These are phyloP conservation scores for Ctenochaetus hawaiiensis DNA, from an alignment of 2,797 vertebrate genomes.

Conservation along the genomic window DNA sequence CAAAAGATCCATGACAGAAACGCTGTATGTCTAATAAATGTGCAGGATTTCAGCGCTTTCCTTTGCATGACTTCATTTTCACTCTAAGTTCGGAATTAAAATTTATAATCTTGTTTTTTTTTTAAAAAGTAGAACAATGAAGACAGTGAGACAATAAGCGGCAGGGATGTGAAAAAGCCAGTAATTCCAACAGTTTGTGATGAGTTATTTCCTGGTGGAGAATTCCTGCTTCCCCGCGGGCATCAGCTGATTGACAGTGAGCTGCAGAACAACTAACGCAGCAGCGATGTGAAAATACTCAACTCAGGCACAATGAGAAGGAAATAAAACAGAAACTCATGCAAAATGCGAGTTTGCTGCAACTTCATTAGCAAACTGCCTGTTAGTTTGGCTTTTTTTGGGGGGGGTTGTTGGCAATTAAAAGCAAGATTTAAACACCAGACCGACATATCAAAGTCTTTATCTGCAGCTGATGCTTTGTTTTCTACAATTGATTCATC, in stretches of 20 bases:
- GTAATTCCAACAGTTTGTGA: not conserved
- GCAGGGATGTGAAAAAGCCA: not conserved
- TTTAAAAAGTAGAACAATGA: not conserved
- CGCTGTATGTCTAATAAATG: not conserved
- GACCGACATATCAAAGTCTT: not conserved
- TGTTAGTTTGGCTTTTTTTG: not conserved
- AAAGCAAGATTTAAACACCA: not conserved
- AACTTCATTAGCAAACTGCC: not conserved
- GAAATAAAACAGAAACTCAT: not conserved
- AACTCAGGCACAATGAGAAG: not conserved
- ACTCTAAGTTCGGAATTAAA: not conserved
- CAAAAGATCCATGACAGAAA: not conserved
- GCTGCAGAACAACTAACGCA: not conserved
- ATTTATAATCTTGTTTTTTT: not conserved
- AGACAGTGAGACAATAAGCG: not conserved
- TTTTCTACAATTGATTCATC: not conserved
- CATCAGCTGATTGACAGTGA: conserved; percentile 22
- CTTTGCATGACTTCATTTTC: not conserved
- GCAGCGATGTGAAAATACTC: not conserved
- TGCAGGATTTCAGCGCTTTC: not conserved
- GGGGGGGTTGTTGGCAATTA: not conserved
- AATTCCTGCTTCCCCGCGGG: not conserved
- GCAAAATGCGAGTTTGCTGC: not conserved
- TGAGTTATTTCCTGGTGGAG: not conserved
- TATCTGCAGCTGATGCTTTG: not conserved